Evolutionary conservation across 1,140 invertebrate species (phyloP).

Genomic region (Macrosteles quadrilineatus): DNA sequence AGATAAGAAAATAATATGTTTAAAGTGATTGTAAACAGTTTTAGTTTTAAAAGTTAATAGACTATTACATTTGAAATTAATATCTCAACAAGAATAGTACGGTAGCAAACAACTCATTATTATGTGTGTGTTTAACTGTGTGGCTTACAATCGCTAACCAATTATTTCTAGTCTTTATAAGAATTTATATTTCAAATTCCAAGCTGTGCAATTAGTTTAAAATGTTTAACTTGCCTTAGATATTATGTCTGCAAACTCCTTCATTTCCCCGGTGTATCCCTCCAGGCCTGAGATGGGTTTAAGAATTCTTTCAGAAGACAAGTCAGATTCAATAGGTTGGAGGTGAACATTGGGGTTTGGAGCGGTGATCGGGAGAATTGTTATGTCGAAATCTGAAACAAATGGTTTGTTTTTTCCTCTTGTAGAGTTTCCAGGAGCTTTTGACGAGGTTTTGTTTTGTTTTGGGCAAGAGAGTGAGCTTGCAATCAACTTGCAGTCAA

Average conservation of each 20-base stretch:
- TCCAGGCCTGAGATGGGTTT: constrained; percentile 52
- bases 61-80: no score
- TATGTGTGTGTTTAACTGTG: no score
- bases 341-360: not conserved
- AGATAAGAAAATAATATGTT: no score
- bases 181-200: no score
- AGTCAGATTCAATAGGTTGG: constrained; percentile 24
- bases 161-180: no score
- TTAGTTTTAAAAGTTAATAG: no score
- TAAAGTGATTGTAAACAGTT: no score
- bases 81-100: no score
- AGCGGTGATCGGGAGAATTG: constrained; percentile 4
- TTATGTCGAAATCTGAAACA: constrained; percentile 8
- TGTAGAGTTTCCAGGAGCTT: not conserved
- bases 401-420: not conserved
- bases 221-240: constrained; percentile 47
- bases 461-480: constrained; percentile 14
- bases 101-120: no score
- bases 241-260: constrained; percentile 58
- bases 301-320: constrained; percentile 44
- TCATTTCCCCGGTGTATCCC: constrained; percentile 52
- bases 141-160: no score
- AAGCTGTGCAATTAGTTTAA: no score
- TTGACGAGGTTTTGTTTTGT: not conserved
- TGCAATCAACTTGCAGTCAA: constrained; percentile 5